Percentiles rank a stretch among this genome's conserved stretches.
These are phyloP conservation scores for Aphaenogaster ashmeadi DNA, from an alignment of 1,140 invertebrate species.

Conservation along the genomic window DNA sequence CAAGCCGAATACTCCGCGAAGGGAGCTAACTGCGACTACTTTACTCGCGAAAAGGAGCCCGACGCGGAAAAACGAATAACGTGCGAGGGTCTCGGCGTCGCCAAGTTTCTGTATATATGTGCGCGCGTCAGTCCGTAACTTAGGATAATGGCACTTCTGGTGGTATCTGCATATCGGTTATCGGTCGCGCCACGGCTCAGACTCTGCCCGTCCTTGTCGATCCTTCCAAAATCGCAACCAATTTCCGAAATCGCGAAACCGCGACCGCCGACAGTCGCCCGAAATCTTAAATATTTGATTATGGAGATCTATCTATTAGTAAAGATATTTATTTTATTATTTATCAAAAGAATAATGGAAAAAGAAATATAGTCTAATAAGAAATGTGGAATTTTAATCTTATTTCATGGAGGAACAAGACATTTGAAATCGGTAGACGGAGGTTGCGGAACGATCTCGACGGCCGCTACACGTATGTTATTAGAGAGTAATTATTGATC, in stretches of 20 bases:
- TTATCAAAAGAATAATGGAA: background rate
- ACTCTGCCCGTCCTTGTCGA: slow-evolving; percentile 42
- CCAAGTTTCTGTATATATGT: slow-evolving; percentile 79
- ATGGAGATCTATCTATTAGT: background rate
- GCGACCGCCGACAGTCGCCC: background rate
- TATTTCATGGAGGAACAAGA: background rate
- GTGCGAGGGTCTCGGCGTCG: slow-evolving; percentile 59
- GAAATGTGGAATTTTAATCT: background rate
- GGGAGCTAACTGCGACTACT: slow-evolving; percentile 81
- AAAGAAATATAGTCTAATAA: background rate
- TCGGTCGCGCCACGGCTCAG: slow-evolving; percentile 66
- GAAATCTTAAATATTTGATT: background rate
- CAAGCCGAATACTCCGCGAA: slow-evolving; percentile 26
- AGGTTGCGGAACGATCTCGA: background rate
- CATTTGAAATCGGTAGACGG: background rate
- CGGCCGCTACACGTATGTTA: background rate
- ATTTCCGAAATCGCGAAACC: slow-evolving; percentile 44
- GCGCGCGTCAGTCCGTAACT: slow-evolving; percentile 80
- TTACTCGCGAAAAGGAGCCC: slow-evolving; percentile 70
- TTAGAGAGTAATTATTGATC: slow-evolving; percentile 42
- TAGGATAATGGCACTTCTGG: slow-evolving; percentile 81
- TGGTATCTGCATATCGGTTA: slow-evolving; percentile 79
- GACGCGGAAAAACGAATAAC: slow-evolving; percentile 34
- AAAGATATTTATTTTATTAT: background rate
- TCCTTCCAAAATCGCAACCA: slow-evolving; percentile 48